phyloP scores from a whole-genome alignment of 64 coral and sea anemone species.

The Porites australiensis region DNA sequence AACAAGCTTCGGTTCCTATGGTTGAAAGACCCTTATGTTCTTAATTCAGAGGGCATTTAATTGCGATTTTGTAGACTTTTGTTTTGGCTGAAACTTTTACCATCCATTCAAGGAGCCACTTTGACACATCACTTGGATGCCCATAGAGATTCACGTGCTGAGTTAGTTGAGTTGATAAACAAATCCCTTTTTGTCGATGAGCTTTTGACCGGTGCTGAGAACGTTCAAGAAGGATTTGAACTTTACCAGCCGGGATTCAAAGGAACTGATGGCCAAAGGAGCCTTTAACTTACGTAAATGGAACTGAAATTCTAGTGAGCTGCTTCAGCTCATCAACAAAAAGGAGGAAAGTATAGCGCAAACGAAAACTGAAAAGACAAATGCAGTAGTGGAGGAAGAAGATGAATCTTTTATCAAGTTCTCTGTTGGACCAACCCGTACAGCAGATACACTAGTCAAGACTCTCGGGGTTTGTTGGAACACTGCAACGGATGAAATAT shows the following conservation, averaged over 20 bases:
- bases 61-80: conserved; percentile 53
- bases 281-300: conserved; percentile 58
- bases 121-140: background rate
- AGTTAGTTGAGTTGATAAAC: conserved; percentile 31
- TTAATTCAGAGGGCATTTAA: conserved; percentile 51
- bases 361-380: background rate
- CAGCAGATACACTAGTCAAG: conserved; percentile 9
- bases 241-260: too few species aligned
- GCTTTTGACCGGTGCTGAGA: too few species aligned
- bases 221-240: too few species aligned
- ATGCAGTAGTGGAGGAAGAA: conserved; percentile 10
- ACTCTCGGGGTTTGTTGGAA: background rate
- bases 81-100: too few species aligned
- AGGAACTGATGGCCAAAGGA: conserved; percentile 25
- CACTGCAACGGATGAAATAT: conserved; percentile 5
- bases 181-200: conserved; percentile 33
- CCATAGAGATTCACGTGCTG: conserved; percentile 1
- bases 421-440: too few species aligned
- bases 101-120: background rate
- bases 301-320: conserved; percentile 5
- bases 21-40: conserved; percentile 13
- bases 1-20: too few species aligned
- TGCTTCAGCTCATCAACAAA: background rate
- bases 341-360: background rate
- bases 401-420: conserved; percentile 44